These are phyloP conservation scores for Ellobium chinense DNA, from an alignment of 2,888 invertebrate genomes.

Conservation along the genomic window DNA sequence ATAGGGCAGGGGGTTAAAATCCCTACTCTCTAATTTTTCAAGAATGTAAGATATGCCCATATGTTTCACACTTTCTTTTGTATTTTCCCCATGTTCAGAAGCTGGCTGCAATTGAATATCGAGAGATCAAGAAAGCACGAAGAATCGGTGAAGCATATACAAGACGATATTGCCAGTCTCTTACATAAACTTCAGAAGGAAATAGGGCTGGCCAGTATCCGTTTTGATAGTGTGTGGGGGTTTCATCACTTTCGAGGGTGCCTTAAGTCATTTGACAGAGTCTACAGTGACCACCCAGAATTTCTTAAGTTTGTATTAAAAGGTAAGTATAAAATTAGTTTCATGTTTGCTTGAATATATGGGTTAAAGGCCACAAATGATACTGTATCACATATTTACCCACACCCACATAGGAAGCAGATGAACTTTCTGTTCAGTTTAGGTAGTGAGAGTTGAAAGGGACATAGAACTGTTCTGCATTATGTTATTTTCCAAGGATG, in stretches of 20 bases:
- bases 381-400: too few species aligned
- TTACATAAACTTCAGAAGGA: conserved; percentile 82
- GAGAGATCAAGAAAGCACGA: conserved; percentile 85
- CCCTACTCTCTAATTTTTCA: too few species aligned
- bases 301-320: conserved; percentile 83
- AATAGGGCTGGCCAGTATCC: conserved; percentile 83
- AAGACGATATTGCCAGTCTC: conserved; percentile 87
- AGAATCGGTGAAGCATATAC: conserved; percentile 84
- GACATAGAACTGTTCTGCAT: too few species aligned
- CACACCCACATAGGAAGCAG: too few species aligned
- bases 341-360: too few species aligned
- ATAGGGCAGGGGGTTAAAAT: too few species aligned
- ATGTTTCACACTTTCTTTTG: neutral
- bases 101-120: conserved; percentile 87
- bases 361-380: too few species aligned
- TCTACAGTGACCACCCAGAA: conserved; percentile 87
- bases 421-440: too few species aligned
- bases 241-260: conserved; percentile 92
- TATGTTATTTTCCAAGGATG: too few species aligned
- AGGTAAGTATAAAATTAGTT: conserved; percentile 63
- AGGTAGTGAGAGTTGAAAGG: too few species aligned
- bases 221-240: conserved; percentile 79
- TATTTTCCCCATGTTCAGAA: conserved; percentile 53
- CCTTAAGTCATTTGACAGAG: conserved; percentile 88
- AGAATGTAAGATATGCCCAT: neutral